Conservation (phyloP, 2,797 vertebrate species). For the Mus minutoides region DNA sequence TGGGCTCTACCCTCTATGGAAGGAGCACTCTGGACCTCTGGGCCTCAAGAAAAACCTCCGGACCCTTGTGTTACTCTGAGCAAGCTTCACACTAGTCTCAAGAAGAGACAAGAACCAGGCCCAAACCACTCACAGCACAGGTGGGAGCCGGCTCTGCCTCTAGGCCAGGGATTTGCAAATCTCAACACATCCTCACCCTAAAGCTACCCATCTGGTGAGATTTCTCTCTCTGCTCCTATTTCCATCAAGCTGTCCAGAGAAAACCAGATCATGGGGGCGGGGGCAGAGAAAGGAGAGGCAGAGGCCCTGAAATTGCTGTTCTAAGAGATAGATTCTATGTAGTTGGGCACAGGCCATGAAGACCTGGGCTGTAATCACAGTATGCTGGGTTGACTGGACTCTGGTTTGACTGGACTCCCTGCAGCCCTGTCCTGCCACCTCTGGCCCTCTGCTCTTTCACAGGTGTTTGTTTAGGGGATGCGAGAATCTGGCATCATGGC, state of each 20-base stretch:
- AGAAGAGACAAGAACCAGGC: neutral
- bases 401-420: neutral
- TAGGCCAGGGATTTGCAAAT: neutral
- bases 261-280: neutral
- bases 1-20: neutral
- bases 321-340: neutral
- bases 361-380: neutral
- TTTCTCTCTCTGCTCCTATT: neutral
- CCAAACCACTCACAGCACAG: neutral
- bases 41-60: neutral
- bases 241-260: neutral
- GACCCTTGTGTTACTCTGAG: neutral
- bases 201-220: neutral
- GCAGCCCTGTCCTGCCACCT: neutral
- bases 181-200: neutral
- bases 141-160: neutral
- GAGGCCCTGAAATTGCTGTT: neutral
- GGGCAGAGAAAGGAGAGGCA: neutral
- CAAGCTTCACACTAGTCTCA: neutral
- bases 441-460: neutral
- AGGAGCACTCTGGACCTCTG: neutral
- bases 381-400: neutral
- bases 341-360: neutral
- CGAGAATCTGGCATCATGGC: constrained; percentile 36
- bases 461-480: neutral